Base-by-base conservation (phyloP, 2,888 invertebrate genomes). In the Trissoscelio sp. region DNA sequence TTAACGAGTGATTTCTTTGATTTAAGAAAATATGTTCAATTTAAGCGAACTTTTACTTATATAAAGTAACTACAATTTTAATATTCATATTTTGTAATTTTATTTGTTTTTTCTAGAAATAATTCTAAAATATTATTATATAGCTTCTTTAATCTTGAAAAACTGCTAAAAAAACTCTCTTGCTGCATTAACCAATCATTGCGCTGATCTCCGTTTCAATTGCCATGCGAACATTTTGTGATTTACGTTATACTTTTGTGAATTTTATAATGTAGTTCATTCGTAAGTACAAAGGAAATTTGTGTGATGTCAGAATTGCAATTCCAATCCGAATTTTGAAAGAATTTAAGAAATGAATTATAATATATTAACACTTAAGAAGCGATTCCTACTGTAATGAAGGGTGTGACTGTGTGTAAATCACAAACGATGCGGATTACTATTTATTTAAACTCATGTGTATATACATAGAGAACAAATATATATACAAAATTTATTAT, bases 291-390 rank as follows among this genome's bases (percentile, higher is more conserved):
- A 78, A 78, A 78, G 7, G 37, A 44, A 31, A 60, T 69, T 69
- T 69, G 64, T 44, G 70, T 62, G 70, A 69, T 69, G 77, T 62
- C 62, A 69, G 46, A 69, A 57, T 39, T 62, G 55, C 58, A 55
- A 60, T 69, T 77, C 44, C 69, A 77, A 77, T 69, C 67, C 77
- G 77, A 77, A 77, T 77, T 77, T 69, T 60, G 60, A 67, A 69
- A 75, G 75, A 67, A 75, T 75, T 75, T 75, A 60, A 77, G 24
- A 66, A 66, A 24, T 39, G 39, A 74, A 31, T 58, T 60, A 58
- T 46, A 46, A 57, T 62, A 74, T 64, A 28, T 12, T 48, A 31
- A 24, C 14, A 67, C 28, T 14, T 58, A 60, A 51, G 44, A 77
- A 53, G 69, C 69, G 60, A 62, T 62, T 69, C 62, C 46, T 67